Conservation (phyloP, 2,888 invertebrate genomes). For the Rotaria macrura region DNA sequence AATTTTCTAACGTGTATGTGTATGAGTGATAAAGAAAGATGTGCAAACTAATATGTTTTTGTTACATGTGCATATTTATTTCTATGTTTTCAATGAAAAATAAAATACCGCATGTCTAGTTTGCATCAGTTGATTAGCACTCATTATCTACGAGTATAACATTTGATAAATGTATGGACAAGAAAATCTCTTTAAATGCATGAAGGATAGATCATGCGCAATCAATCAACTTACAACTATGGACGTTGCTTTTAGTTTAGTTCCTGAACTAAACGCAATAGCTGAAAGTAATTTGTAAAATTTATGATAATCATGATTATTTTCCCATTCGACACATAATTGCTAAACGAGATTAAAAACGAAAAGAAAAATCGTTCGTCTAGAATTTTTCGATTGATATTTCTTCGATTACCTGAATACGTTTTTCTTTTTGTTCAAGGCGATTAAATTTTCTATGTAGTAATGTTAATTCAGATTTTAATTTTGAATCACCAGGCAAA, state of each 20-base stretch:
- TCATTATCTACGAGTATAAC: neutral
- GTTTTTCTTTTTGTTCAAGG: conserved; percentile 45
- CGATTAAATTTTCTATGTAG: conserved; percentile 47
- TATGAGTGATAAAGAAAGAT: neutral
- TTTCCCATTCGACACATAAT: neutral
- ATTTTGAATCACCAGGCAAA: conserved; percentile 34
- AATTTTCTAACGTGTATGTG: neutral
- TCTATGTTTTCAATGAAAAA: neutral
- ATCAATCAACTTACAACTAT: neutral
- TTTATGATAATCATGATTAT: neutral
- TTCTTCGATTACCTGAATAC: conserved; percentile 43
- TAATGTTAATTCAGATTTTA: conserved; percentile 46
- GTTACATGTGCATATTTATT: neutral
- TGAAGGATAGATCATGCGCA: neutral
- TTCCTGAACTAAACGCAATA: conserved; percentile 9
- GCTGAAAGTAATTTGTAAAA: conserved; percentile 1
- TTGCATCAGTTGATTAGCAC: neutral
- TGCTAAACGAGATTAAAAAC: neutral
- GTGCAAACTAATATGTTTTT: neutral
- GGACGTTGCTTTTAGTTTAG: neutral
- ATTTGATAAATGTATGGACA: neutral
- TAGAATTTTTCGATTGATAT: neutral
- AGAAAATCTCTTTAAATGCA: neutral
- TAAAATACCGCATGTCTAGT: neutral
- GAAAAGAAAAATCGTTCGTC: neutral